Conservation (phyloP, 2,113 vertebrate genomes). For the Catharus bicknelli region DNA sequence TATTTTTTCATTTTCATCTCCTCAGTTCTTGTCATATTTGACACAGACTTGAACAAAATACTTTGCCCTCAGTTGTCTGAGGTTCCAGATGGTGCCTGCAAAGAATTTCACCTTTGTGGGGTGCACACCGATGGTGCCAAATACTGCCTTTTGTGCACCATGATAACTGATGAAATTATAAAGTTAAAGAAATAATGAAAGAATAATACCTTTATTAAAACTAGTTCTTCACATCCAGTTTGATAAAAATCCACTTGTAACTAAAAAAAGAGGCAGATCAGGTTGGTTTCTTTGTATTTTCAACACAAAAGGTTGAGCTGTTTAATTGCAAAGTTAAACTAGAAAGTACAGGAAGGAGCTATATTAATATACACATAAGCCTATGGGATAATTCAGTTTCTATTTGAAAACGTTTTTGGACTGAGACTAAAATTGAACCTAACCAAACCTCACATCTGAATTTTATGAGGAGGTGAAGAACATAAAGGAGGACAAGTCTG, state of each 20-base stretch:
- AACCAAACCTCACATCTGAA: conserved; percentile 41
- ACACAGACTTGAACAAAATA: neutral
- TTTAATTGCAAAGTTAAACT: neutral
- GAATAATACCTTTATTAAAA: neutral
- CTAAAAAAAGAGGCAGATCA: neutral
- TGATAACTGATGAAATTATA: neutral
- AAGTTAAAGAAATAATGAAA: neutral
- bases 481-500: conserved; percentile 1
- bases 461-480: conserved; percentile 36
- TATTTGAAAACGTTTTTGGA: conserved; percentile 13
- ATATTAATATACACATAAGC: neutral
- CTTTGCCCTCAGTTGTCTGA: neutral
- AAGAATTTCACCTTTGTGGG: neutral
- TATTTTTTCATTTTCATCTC: neutral
- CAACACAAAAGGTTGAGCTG: neutral
- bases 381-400: conserved; percentile 1
- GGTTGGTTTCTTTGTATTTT: neutral
- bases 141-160: neutral
- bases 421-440: conserved; percentile 19
- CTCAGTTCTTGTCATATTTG: neutral
- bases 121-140: neutral
- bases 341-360: neutral
- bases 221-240: neutral
- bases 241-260: neutral
- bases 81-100: neutral